Evolutionary conservation across 1,140 invertebrate genomes (phyloP).

Genomic region (Zaprionus davidi): DNA sequence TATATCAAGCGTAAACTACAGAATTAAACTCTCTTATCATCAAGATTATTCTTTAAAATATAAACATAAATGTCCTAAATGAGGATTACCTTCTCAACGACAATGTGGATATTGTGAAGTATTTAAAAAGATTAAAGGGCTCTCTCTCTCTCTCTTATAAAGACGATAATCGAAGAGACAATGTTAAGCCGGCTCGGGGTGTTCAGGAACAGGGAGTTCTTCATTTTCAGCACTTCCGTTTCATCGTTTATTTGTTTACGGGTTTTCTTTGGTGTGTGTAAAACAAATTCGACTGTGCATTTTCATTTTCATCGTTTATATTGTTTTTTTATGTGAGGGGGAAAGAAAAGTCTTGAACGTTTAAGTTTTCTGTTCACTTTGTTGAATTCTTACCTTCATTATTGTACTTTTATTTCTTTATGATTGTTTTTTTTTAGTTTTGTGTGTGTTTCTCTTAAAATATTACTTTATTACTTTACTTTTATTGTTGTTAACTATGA

Average conservation of each 20-base stretch:
- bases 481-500: slow-evolving; percentile 27
- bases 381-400: slow-evolving; percentile 76
- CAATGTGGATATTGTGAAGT: neutral
- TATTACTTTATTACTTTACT: slow-evolving; percentile 12
- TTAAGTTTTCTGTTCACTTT: slow-evolving; percentile 64
- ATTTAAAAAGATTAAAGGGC: neutral
- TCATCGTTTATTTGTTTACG: neutral
- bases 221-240: neutral
- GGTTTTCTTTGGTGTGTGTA: slow-evolving; percentile 2
- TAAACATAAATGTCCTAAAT: neutral
- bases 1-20: no score
- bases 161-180: neutral
- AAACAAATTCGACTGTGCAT: slow-evolving; percentile 24
- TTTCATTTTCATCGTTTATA: slow-evolving; percentile 9
- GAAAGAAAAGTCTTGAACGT: slow-evolving; percentile 53
- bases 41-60: no score
- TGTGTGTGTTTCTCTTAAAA: slow-evolving; percentile 35
- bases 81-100: neutral
- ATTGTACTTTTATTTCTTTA: slow-evolving; percentile 51
- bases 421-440: slow-evolving; percentile 26
- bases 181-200: neutral
- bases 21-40: no score
- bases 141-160: neutral
- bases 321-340: slow-evolving; percentile 20
- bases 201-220: neutral